Conservation (phyloP, 2,113 vertebrate species). For the Lanius collurio region DNA sequence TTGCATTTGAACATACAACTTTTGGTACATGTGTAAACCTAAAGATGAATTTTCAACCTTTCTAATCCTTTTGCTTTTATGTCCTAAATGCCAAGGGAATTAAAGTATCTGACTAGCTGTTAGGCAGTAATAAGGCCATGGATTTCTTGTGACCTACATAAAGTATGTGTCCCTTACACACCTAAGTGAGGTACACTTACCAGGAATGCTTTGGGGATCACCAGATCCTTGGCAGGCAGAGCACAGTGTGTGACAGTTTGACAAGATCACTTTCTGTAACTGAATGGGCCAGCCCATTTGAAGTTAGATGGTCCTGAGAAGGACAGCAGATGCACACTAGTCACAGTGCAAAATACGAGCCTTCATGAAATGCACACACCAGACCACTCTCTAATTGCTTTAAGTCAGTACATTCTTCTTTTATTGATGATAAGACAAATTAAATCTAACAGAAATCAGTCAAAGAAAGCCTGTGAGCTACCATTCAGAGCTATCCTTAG, state of each 20-base stretch:
- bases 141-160: not conserved
- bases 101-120: not conserved
- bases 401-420: not conserved
- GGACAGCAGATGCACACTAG: not conserved
- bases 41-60: not conserved
- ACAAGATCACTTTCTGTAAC: not conserved
- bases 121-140: not conserved
- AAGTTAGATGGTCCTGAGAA: not conserved
- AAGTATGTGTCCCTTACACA: not conserved
- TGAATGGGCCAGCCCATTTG: not conserved
- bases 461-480: not conserved
- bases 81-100: not conserved
- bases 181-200: not conserved
- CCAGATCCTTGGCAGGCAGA: not conserved
- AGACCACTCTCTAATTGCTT: not conserved
- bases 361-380: not conserved
- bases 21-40: not conserved
- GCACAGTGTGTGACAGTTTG: not conserved
- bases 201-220: not conserved
- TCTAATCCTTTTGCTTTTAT: not conserved
- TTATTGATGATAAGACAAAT: not conserved
- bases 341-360: not conserved
- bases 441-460: not conserved
- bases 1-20: not conserved
- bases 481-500: not conserved